A percentile compares a stretch with the other conserved stretches of the same genome.
Conservation (phyloP, 1,140 invertebrate genomes). For the Scylla paramamosain region DNA sequence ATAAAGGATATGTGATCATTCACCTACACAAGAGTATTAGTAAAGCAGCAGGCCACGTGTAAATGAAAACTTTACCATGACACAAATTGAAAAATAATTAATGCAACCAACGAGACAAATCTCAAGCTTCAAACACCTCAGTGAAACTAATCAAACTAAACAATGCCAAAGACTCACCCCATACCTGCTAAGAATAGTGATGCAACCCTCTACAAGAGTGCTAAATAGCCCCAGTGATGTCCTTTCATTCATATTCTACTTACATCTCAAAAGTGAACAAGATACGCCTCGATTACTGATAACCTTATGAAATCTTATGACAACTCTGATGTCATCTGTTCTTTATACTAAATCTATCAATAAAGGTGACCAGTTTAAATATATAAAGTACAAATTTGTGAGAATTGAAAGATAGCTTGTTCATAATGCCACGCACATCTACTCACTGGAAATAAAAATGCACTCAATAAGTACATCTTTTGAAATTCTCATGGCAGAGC, state of each 20-base stretch:
- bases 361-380: background rate
- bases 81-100: background rate
- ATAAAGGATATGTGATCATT: constrained; percentile 15
- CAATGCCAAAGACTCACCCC: constrained; percentile 55
- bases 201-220: background rate
- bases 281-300: background rate
- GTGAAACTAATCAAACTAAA: constrained; percentile 64
- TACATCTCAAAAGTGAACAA: background rate
- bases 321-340: background rate
- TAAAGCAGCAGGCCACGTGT: constrained; percentile 14
- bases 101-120: constrained; percentile 39
- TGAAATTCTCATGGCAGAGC: background rate
- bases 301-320: background rate
- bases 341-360: background rate
- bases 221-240: background rate
- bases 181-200: background rate
- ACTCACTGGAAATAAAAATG: background rate
- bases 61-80: background rate
- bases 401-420: background rate
- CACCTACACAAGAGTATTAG: constrained; percentile 5
- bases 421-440: background rate
- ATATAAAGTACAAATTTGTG: background rate
- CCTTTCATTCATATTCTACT: background rate
- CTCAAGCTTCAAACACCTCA: constrained; percentile 54
- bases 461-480: background rate